A percentile compares a stretch with the other conserved stretches of the same genome.
Conservation (phyloP, 2,888 invertebrate species). For the Pasiphila rectangulata region DNA sequence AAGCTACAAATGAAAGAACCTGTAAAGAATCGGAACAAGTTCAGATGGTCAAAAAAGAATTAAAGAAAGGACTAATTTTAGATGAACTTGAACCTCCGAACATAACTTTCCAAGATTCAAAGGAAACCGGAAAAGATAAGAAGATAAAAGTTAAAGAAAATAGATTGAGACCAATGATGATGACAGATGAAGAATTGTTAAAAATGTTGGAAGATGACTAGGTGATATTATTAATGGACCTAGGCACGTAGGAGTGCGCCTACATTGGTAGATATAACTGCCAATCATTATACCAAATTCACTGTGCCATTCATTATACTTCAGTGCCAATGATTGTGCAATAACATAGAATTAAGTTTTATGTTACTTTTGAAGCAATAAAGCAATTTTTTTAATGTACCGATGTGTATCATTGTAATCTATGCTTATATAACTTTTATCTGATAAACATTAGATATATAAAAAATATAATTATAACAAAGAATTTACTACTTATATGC, state of each 20-base stretch:
- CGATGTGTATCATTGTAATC: conserved; percentile 28
- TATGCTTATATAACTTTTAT: conserved; percentile 24
- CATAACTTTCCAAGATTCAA: conserved; percentile 24
- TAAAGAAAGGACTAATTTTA: conserved; percentile 22
- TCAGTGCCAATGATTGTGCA: conserved; percentile 34
- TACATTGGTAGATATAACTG: conserved; percentile 20
- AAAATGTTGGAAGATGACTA: conserved; percentile 32
- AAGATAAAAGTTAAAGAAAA: conserved; percentile 16
- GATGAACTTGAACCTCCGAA: conserved; percentile 25
- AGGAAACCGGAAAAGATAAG: conserved; percentile 28
- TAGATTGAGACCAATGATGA: conserved; percentile 28
- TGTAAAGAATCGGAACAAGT: conserved; percentile 14
- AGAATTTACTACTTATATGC: conserved; percentile 20
- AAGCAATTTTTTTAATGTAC: conserved; percentile 25
- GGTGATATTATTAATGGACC: conserved; percentile 22
- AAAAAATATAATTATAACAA: conserved; percentile 29
- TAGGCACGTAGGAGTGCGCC: conserved; percentile 23
- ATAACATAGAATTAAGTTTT: conserved; percentile 31
- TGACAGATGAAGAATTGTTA: conserved; percentile 33
- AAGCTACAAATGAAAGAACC: conserved; percentile 23
- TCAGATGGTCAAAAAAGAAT: conserved; percentile 23
- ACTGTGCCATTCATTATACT: conserved; percentile 33
- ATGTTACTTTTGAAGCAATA: conserved; percentile 33
- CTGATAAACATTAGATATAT: conserved; percentile 27
- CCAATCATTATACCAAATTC: conserved; percentile 18